Evolutionary conservation across 2,797 vertebrate genomes (phyloP), one percentile per base, ranked within the genome.

Genomic region (Crenichthys baileyi): DNA sequence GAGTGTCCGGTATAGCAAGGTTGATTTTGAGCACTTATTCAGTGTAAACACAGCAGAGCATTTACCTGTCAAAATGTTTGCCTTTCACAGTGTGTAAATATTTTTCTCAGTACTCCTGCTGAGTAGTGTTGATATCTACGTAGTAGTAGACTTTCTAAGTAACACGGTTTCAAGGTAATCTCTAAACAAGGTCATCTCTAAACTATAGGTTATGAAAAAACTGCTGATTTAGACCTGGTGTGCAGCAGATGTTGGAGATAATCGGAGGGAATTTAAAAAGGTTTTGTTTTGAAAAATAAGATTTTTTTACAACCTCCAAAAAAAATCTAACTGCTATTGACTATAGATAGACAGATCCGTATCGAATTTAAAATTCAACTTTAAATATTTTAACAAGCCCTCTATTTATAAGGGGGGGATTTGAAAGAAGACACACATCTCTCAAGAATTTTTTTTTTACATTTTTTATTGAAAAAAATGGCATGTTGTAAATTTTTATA

Each of bases 61-160:
- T 85, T 87, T 75, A 74, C 72, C 65, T 55, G 22, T 83, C 71
- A 74, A 75, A 82, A 87, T 80, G 56, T 85, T 82, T 83, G 70
- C 39, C 61, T 80, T 88, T 83, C 20, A 2, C 55, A 56, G 48
- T 77, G 77, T 71, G 31, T 26, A 61, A 31, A 60, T 63, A 22
- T 44, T 63, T 67, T 51, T 55, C 72, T 73, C 65, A 63, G 29
- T 44, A 24, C 70, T 79, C 48, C 70, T 63, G 48, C n/a, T 61
- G 71, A 63, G 77, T 20, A 72, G 13, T 74, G 73, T 72, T 31
- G 36, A 80, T 73, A 73, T 74, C 7, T 48, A 71, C 70, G 29
- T 1, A 1, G 36, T 22, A 74, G 15, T 26, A 2, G 50, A 51
- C 41, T 53, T 72, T 46, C 72, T 48, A 74, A 78, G 72, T 76